Evolutionary conservation across 2,888 invertebrate species (phyloP).

Genomic region (Lasioglossum malachurum): DNA sequence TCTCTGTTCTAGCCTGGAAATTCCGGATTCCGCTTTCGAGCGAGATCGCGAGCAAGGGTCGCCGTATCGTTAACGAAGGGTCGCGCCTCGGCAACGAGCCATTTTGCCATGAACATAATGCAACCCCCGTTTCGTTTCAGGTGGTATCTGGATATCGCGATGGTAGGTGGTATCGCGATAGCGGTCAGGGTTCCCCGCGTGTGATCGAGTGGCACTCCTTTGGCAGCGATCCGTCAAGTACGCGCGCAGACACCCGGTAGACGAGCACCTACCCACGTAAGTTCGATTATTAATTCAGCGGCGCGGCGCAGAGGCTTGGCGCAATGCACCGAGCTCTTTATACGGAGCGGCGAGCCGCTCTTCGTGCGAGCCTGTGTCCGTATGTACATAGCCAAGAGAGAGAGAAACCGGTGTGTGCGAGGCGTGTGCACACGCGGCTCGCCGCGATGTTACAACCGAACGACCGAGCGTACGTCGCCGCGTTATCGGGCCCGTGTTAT

Average conservation of each 20-base stretch:
- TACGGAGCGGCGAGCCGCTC: slow-evolving; percentile 26
- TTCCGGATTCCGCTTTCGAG: too few relatives aligned
- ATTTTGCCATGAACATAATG: neutral
- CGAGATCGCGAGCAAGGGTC: neutral
- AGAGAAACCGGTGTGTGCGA: neutral
- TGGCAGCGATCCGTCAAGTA: slow-evolving; percentile 6
- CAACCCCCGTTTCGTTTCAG: slow-evolving; percentile 19
- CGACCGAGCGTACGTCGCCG: slow-evolving; percentile 51
- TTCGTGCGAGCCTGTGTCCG: neutral
- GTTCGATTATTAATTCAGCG: slow-evolving; percentile 70
- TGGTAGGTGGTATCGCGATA: too few relatives aligned
- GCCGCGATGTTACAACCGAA: slow-evolving; percentile 50
- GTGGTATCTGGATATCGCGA: neutral
- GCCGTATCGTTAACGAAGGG: neutral
- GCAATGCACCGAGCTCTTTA: slow-evolving; percentile 62
- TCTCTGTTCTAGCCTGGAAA: too few relatives aligned
- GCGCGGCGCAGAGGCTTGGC: slow-evolving; percentile 57
- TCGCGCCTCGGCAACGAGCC: neutral
- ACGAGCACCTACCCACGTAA: slow-evolving; percentile 61
- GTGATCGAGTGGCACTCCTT: slow-evolving; percentile 10
- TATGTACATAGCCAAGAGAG: neutral
- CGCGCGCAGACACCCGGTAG: slow-evolving; percentile 62
- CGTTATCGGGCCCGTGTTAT: slow-evolving; percentile 72
- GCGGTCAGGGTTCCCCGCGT: neutral
- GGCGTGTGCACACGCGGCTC: slow-evolving; percentile 5